Conservation (phyloP, 2,888 invertebrate genomes). For the Epirrita christyi region DNA sequence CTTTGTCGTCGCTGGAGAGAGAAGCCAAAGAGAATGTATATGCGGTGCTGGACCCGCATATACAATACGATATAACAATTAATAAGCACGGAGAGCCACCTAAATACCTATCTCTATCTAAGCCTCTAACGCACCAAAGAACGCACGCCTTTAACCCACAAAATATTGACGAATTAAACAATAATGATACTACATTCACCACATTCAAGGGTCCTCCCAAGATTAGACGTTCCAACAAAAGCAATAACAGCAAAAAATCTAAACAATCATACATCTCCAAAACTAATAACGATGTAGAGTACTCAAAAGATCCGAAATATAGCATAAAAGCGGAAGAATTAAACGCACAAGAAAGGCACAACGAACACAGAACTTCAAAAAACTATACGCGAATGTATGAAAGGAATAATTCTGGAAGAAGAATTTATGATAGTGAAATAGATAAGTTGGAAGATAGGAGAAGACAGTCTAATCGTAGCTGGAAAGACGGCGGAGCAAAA, state of each 20-base stretch:
- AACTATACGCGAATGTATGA: conserved; percentile 62
- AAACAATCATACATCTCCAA: conserved; percentile 58
- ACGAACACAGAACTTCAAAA: conserved; percentile 57
- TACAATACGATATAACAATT: conserved; percentile 83
- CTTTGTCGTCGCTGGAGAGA: conserved; percentile 78
- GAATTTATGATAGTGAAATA: conserved; percentile 42
- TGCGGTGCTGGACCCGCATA: conserved; percentile 82
- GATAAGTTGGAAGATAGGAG: conserved; percentile 41
- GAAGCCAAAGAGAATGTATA: conserved; percentile 85
- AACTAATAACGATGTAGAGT: conserved; percentile 74
- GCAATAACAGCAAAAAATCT: conserved; percentile 50
- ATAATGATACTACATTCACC: conserved; percentile 64
- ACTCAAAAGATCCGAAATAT: conserved; percentile 71
- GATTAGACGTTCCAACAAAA: conserved; percentile 66
- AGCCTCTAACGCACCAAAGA: conserved; percentile 82
- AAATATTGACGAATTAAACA: conserved; percentile 67
- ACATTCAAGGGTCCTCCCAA: conserved; percentile 68
- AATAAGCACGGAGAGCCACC: conserved; percentile 82
- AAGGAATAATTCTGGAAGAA: conserved; percentile 63
- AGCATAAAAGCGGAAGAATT: conserved; percentile 50
- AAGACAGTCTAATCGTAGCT: conserved; percentile 54
- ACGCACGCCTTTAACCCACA: conserved; percentile 73
- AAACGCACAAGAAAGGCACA: conserved; percentile 53
- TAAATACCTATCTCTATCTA: conserved; percentile 80
- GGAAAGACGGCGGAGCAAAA: conserved; percentile 35